These are phyloP conservation scores for Rhadina sibilatrix DNA, from an alignment of 2,113 vertebrate species.

Conservation along the genomic window DNA sequence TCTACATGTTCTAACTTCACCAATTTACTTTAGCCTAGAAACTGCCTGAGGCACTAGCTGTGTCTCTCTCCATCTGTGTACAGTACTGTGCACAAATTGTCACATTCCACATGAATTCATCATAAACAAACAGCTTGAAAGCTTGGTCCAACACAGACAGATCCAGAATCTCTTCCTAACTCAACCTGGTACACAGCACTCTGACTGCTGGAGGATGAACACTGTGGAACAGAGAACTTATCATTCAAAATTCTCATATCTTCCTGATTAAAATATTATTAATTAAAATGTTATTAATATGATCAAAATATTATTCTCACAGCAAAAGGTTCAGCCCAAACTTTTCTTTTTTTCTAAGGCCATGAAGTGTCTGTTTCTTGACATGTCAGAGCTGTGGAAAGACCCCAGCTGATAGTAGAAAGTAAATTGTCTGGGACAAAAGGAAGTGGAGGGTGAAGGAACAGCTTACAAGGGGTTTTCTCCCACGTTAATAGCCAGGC, in stretches of 20 bases:
- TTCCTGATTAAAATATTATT: neutral
- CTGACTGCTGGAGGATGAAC: neutral
- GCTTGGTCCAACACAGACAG: neutral
- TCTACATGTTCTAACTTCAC: neutral
- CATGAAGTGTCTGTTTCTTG: neutral
- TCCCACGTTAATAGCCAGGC: conserved; percentile 61
- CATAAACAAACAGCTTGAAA: neutral
- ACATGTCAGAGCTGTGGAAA: neutral
- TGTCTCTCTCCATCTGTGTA: neutral
- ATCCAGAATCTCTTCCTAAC: neutral
- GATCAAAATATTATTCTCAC: neutral
- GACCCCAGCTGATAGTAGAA: neutral
- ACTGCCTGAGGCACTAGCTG: neutral
- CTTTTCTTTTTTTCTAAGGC: neutral
- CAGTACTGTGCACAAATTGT: neutral
- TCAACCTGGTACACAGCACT: neutral
- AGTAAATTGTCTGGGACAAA: neutral
- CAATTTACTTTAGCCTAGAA: neutral
- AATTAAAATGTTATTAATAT: neutral
- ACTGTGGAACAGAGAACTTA: neutral
- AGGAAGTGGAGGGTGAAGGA: neutral
- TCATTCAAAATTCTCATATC: neutral
- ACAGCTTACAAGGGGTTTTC: conserved; percentile 14
- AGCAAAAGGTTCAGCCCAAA: neutral
- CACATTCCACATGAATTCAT: neutral